Percentiles rank a stretch among this genome's conserved stretches.
Conservation (phyloP, 2,888 invertebrate genomes). For the Lepas anatifera region DNA sequence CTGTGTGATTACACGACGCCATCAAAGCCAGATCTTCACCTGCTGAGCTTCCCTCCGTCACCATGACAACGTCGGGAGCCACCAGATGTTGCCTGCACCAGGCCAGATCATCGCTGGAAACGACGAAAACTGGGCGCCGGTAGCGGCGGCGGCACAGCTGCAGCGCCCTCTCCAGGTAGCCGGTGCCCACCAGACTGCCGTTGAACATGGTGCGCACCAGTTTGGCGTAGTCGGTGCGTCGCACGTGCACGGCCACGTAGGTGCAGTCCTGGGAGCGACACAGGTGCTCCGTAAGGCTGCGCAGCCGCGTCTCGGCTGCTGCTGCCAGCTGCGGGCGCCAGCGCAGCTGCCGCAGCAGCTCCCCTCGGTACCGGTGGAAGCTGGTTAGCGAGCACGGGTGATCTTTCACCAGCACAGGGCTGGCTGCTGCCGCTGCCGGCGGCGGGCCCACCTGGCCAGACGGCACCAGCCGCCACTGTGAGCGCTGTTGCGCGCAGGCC, state of each 20-base stretch:
- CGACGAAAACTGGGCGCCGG: constrained; percentile 21
- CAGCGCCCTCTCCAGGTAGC: constrained; percentile 20
- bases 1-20: constrained; percentile 26
- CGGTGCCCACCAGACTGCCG: constrained; percentile 12
- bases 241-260: constrained; percentile 24
- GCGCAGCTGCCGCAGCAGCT: constrained; percentile 15
- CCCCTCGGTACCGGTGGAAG: constrained; percentile 17
- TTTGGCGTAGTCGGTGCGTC: constrained; percentile 21
- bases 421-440: background rate
- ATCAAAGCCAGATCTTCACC: constrained; percentile 23
- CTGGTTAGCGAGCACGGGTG: background rate
- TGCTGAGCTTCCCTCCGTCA: constrained; percentile 9
- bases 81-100: constrained; percentile 16
- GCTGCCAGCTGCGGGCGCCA: background rate
- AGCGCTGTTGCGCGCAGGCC: too few species aligned
- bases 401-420: background rate
- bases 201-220: constrained; percentile 13
- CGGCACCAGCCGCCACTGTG: too few species aligned
- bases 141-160: constrained; percentile 20
- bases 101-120: constrained; percentile 23
- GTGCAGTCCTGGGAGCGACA: background rate
- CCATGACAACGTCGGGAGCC: constrained; percentile 3
- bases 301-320: background rate
- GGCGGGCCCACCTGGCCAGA: too few species aligned
- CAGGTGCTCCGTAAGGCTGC: background rate